Evolutionary conservation across 2,888 invertebrate genomes (phyloP), one percentile per base, ranked within the genome.

Genomic region (Stomorhina lunata): DNA sequence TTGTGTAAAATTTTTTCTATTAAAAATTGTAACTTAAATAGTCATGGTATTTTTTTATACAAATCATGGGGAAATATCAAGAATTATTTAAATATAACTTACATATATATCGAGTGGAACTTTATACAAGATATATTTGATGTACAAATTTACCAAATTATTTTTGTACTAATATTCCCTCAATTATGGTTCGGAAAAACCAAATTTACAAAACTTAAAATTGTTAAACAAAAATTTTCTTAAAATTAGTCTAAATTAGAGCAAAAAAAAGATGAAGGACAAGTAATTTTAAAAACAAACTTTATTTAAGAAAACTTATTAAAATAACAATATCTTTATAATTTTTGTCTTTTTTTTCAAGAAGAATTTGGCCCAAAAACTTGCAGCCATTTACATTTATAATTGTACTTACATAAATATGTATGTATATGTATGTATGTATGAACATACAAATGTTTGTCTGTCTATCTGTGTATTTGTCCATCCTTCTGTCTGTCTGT

Each of bases 251-350:
- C 25, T 12, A 1, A n/a, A 55, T 55, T 29, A 55, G 40, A 27
- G 4, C 40, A 29, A 5, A 10, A 40, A 25, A 61, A 12, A 25
- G 25, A 4, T 34, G 20, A 43, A n/a, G n/a, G 17, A 45, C 15
- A 57, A 57, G 43, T 48, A 55, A 40, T 69, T 17, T 55, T 17
- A n/a, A 63, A 22, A 29, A 65, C 53, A 29, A 40, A 55, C 63
- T 73, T 73, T 17, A 53, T 45, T 37, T 22, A 55, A 25, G 48
- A 53, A 68, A 68, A 53, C 40, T 68, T 55, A 68, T 68, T 68
- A 73, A 65, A 73, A 73, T 61, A 59, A 72, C 43, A 50, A 72
- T 61, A 72, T 55, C 53, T 37, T 68, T 20, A 68, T 68, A 68
- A 68, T 68, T 61, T n/a, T n/a, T n/a, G n/a, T n/a, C n/a, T n/a